Percentiles rank a stretch among this genome's conserved stretches.
phyloP scores from a whole-genome alignment of 2,888 invertebrate genomes.

The Drosophila niveifrons region DNA sequence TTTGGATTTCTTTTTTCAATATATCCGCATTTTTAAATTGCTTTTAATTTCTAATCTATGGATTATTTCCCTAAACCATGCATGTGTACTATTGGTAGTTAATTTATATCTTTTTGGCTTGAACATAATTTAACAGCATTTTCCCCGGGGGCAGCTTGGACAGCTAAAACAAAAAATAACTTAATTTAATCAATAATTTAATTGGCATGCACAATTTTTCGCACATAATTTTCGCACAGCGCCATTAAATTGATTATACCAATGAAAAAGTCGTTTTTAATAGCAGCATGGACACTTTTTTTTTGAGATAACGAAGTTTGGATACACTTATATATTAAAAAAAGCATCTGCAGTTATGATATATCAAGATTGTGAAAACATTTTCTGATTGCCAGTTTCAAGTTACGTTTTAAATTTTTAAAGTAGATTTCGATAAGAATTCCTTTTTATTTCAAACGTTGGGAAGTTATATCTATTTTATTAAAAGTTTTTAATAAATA shows the following conservation, averaged over 20 bases:
- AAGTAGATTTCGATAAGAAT: too few species aligned
- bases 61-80: not conserved
- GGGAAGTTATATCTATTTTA: too few species aligned
- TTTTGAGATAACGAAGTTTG: not conserved
- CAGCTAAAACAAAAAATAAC: slow-evolving; percentile 4
- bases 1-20: not conserved
- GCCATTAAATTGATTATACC: slow-evolving; percentile 42
- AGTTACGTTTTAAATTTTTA: too few species aligned
- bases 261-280: slow-evolving; percentile 52
- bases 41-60: not conserved
- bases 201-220: slow-evolving; percentile 42
- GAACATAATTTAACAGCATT: slow-evolving; percentile 5
- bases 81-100: not conserved
- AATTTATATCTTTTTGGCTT: not conserved
- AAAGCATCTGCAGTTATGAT: too few species aligned
- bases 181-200: slow-evolving; percentile 53
- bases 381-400: too few species aligned
- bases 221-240: slow-evolving; percentile 43
- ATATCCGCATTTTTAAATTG: not conserved
- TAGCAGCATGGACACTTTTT: not conserved
- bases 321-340: not conserved
- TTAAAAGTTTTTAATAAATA: too few species aligned
- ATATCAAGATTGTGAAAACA: too few species aligned
- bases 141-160: not conserved
- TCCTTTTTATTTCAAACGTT: too few species aligned